These are phyloP conservation scores for Sminthopsis crassicaudata DNA, from an alignment of 2,113 vertebrate genomes.

Conservation along the genomic window DNA sequence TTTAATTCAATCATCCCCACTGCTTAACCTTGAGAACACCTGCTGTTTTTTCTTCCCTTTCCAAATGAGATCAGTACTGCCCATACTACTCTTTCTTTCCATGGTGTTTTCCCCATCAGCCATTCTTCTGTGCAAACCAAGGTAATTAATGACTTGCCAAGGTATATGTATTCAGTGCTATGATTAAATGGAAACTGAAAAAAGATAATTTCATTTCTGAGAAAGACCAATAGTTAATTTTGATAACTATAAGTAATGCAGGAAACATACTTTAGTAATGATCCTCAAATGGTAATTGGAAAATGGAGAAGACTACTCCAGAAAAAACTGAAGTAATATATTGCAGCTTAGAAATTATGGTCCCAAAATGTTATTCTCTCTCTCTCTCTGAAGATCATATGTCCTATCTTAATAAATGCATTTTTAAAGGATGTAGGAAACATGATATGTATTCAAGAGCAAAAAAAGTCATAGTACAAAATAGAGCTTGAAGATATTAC, in stretches of 20 bases:
- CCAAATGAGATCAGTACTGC: background rate
- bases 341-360: background rate
- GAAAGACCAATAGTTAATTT: slow-evolving; percentile 7
- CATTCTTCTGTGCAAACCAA: slow-evolving; percentile 7
- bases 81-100: background rate
- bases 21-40: background rate
- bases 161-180: background rate
- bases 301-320: slow-evolving; percentile 33
- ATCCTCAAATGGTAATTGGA: slow-evolving; percentile 25
- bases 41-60: background rate
- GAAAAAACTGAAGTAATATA: slow-evolving; percentile 12
- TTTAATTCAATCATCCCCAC: background rate
- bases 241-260: slow-evolving; percentile 35
- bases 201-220: slow-evolving; percentile 18
- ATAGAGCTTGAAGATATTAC: too few species aligned
- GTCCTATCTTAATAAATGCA: background rate
- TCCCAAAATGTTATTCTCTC: background rate
- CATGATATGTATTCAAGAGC: background rate
- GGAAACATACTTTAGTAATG: background rate
- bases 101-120: background rate
- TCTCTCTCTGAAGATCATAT: background rate
- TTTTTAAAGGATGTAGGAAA: background rate
- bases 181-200: slow-evolving; percentile 14
- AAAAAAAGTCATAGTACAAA: too few species aligned
- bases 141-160: slow-evolving; percentile 38